Conservation (phyloP, 1,140 invertebrate species). For the Drosophila arizonae region DNA sequence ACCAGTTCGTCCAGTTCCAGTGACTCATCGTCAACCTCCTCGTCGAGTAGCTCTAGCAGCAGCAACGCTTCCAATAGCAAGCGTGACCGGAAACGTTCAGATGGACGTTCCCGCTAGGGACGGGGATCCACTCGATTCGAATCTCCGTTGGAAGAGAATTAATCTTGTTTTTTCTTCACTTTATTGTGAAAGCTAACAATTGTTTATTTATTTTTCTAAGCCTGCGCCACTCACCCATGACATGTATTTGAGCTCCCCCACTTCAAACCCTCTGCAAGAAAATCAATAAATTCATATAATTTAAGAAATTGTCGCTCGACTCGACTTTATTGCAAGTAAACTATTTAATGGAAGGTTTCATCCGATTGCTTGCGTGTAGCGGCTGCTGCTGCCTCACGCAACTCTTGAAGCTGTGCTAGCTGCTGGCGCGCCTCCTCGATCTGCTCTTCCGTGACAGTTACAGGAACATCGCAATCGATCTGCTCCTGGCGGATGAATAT, state of each 20-base stretch:
- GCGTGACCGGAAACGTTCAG: conserved; percentile 40
- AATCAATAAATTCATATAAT: conserved; percentile 64
- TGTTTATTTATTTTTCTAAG: conserved; percentile 67
- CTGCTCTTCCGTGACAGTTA: conserved; percentile 87
- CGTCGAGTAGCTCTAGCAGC: conserved; percentile 60
- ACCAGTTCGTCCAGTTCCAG: conserved; percentile 73
- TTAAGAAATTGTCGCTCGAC: conserved; percentile 51
- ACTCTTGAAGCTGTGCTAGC: conserved; percentile 82
- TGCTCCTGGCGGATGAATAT: conserved; percentile 89
- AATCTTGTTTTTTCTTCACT: conserved; percentile 27
- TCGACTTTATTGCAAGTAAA: conserved; percentile 48
- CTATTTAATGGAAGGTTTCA: conserved; percentile 56
- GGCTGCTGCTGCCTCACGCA: conserved; percentile 47
- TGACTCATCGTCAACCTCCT: conserved; percentile 56
- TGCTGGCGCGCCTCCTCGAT: conserved; percentile 85
- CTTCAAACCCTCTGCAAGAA: conserved; percentile 36
- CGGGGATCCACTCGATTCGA: conserved; percentile 11
- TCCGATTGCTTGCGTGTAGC: conserved; percentile 55
- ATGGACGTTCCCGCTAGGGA: conserved; percentile 16
- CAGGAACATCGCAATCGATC: conserved; percentile 85
- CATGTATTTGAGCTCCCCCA: conserved; percentile 34
- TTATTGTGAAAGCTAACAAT: conserved; percentile 18
- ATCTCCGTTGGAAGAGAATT: conserved; percentile 21
- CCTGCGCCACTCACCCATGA: conserved; percentile 50
- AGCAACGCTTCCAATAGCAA: conserved; percentile 43